phyloP scores from a whole-genome alignment of 1,140 invertebrate genomes.

The Physella acuta region DNA sequence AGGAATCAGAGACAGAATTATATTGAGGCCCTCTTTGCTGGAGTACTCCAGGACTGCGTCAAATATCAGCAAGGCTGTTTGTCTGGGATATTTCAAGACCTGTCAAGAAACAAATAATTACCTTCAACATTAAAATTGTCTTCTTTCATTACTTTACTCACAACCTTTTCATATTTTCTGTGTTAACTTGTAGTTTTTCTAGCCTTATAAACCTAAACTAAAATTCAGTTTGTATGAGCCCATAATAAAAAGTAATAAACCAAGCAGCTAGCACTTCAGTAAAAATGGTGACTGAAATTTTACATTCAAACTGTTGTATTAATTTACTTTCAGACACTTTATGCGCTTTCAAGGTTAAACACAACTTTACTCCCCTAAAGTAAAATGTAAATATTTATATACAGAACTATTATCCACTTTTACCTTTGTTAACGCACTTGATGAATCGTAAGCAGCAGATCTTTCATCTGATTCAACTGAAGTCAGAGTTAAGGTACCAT shows the following conservation, averaged over 20 bases:
- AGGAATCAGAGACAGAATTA: slow-evolving; percentile 75
- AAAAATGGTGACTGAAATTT: background rate
- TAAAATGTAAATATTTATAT: too few species aligned
- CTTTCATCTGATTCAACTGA: slow-evolving; percentile 38
- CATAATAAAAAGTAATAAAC: background rate
- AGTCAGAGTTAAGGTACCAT: slow-evolving; percentile 50
- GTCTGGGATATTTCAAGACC: slow-evolving; percentile 44
- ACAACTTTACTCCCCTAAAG: background rate
- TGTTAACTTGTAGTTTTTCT: background rate
- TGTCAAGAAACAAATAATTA: slow-evolving; percentile 20
- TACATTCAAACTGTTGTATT: background rate
- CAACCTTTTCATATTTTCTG: background rate
- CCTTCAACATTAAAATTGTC: background rate
- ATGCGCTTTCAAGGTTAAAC: background rate
- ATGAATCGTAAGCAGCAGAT: slow-evolving; percentile 68
- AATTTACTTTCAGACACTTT: background rate
- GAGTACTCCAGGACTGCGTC: slow-evolving; percentile 79
- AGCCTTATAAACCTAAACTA: background rate
- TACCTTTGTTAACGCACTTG: slow-evolving; percentile 68
- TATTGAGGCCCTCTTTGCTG: slow-evolving; percentile 77
- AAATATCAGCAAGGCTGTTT: slow-evolving; percentile 71
- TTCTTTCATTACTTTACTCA: background rate
- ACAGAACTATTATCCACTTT: too few species aligned
- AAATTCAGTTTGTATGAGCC: background rate
- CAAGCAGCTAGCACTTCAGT: background rate